phyloP scores from a whole-genome alignment of 1,140 invertebrate genomes.

The Lasaia peninsularis region DNA sequence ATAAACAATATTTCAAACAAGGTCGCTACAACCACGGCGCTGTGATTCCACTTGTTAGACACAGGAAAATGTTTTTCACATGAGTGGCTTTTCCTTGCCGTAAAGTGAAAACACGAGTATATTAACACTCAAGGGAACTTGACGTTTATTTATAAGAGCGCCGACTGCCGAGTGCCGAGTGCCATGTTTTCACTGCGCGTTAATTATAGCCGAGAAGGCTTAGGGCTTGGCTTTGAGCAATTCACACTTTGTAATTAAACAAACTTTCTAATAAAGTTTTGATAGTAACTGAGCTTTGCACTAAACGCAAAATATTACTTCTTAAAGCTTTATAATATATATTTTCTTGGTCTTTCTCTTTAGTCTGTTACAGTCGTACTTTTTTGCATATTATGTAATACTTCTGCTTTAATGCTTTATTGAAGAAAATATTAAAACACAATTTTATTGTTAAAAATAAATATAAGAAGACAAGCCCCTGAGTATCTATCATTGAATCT shows the following conservation, averaged over 20 bases:
- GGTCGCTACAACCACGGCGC: background rate
- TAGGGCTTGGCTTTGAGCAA: slow-evolving; percentile 7
- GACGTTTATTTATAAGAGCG: slow-evolving; percentile 26
- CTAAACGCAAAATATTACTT: too few species aligned
- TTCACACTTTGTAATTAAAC: slow-evolving; percentile 9
- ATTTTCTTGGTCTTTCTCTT: too few species aligned
- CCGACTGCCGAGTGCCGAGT: slow-evolving; percentile 14
- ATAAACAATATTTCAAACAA: too few species aligned
- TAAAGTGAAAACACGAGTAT: slow-evolving; percentile 14
- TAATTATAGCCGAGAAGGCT: slow-evolving; percentile 32
- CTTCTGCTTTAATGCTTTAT: too few species aligned
- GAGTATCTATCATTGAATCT: too few species aligned
- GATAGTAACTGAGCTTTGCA: background rate
- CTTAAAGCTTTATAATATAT: too few species aligned
- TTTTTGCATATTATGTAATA: too few species aligned
- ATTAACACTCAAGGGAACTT: slow-evolving; percentile 29
- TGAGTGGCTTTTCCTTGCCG: slow-evolving; percentile 11
- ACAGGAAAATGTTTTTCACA: slow-evolving; percentile 13
- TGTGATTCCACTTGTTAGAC: background rate
- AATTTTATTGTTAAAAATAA: too few species aligned
- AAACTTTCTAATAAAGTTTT: background rate
- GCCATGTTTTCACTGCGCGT: slow-evolving; percentile 30
- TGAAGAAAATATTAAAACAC: too few species aligned
- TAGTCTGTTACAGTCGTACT: too few species aligned
- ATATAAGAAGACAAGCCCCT: too few species aligned